Evolutionary conservation across 2,888 invertebrate genomes (phyloP).

Genomic region (Coelopa pilipes): DNA sequence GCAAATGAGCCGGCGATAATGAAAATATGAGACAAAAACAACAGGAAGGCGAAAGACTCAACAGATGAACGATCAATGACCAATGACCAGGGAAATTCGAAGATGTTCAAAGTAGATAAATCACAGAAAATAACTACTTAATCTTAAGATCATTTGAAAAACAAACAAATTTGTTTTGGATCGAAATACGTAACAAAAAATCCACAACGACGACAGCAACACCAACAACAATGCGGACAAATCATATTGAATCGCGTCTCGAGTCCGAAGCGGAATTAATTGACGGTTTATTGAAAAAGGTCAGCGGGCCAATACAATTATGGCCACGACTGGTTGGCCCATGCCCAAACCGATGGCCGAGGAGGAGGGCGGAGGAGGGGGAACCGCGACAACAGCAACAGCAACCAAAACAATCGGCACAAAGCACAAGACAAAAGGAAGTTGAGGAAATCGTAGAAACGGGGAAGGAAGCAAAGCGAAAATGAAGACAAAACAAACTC

Average conservation of each 20-base stretch:
- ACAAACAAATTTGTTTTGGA: no score
- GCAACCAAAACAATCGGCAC: no score
- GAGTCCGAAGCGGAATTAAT: constrained; percentile 29
- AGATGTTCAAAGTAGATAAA: neutral
- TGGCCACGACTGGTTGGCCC: neutral
- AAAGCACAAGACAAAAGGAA: no score
- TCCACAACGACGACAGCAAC: no score
- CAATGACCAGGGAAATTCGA: neutral
- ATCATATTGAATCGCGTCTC: neutral
- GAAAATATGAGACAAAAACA: neutral
- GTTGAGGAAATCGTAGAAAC: no score
- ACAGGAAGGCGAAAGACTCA: neutral
- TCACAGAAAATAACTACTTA: neutral
- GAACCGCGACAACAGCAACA: no score
- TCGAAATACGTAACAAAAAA: no score
- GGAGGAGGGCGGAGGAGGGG: neutral
- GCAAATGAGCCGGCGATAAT: neutral
- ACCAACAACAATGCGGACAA: no score
- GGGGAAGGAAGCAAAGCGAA: neutral
- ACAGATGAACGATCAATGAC: no score
- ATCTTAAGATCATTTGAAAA: no score
- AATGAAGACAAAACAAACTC: constrained; percentile 1
- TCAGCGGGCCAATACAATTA: constrained; percentile 31
- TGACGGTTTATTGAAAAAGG: constrained; percentile 21
- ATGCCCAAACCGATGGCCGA: constrained; percentile 14